Base-by-base conservation (phyloP, 2,113 vertebrate species). In the Cyprinodon variegatus region DNA sequence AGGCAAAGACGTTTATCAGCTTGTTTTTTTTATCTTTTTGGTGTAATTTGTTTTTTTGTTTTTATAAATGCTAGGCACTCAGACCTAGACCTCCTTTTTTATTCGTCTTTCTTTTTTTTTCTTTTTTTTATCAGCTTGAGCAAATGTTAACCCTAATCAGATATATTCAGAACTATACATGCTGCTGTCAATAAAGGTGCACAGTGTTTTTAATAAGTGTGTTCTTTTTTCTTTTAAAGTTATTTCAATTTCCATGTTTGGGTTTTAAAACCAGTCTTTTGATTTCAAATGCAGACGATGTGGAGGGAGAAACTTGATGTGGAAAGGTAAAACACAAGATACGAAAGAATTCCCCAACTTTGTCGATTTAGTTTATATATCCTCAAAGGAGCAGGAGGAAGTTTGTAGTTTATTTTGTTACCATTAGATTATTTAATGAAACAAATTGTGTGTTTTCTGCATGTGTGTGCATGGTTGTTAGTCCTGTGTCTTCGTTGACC, bases 101-200 rank as follows among this genome's bases (percentile, higher is more conserved):
- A 29, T 29, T 1, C 29, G 29, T 29, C 29, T 29, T 29, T 29
- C 29, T 90, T 90, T 90, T 89, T 60, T 82, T 81, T 85, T 85
- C 76, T 88, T 90, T 90, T 90, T 89, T 87, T 71, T 78, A 88
- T 91, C 83, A 73, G 92, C 93, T 93, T 93, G 89, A 88, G 89
- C 91, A 90, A 93, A 89, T 91, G 89, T 87, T 90, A 90, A 89
- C 88, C 86, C 46, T 93, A 93, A 92, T 92, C 91, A 81, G 78
- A 89, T 93, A 91, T 94, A 88, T 94, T 94, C 91, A 93, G 83
- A 85, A 88, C 83, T 94, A 92, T 95, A 95, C 92, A 93, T 93
- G 95, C 96, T 96, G 96, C 96, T 97, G 94, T 96, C 95, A 99
- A 97, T 98, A 99, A 98, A 98, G 92, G 88, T 89, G 92, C 90